Evolutionary conservation across 1,140 invertebrate genomes (phyloP).

Genomic region (fruit fly (Drosophila melanogaster)): Release_6_plus_ISO1_MT NT_033779.5:4773001-4773500

Average conservation of each 20-base stretch:
- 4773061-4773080: conserved; percentile 47
- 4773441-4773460: too few species aligned
- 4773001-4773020: conserved; percentile 14
- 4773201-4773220: neutral
- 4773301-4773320: too few species aligned
- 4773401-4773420: too few species aligned
- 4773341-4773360: too few species aligned
- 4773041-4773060: conserved; percentile 33
- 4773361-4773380: too few species aligned
- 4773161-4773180: conserved; percentile 7
- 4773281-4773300: neutral
- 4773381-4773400: neutral
- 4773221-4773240: neutral
- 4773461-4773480: neutral
- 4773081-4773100: conserved; percentile 44
- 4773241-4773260: neutral
- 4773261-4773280: neutral
- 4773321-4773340: too few species aligned
- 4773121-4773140: conserved; percentile 56
- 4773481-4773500: neutral
- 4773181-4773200: conserved; percentile 2
- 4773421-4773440: neutral
- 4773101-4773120: conserved; percentile 36
- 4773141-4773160: conserved; percentile 40
- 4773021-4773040: conserved; percentile 58